Conservation (phyloP, 2,797 vertebrate genomes). For the Jordanella pulchra region DNA sequence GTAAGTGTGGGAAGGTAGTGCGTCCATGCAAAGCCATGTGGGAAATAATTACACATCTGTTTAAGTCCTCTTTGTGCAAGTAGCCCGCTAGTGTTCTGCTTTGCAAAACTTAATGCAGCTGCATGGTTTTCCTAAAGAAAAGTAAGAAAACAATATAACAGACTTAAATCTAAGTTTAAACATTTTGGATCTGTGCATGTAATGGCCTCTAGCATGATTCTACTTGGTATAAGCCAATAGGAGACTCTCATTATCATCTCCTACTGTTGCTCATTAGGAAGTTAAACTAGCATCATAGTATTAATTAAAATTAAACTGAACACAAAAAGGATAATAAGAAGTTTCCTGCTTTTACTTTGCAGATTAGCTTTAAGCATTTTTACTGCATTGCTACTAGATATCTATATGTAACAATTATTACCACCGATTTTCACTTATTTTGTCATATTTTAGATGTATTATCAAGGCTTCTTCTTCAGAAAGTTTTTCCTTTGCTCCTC, state of each 20-base stretch:
- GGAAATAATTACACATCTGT: conserved; percentile 13
- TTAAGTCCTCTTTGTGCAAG: not conserved
- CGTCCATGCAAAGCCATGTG: conserved; percentile 1
- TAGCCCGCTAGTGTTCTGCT: not conserved
- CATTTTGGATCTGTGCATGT: not conserved
- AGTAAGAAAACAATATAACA: not conserved
- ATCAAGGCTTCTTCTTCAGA: too few species aligned
- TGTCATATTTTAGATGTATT: too few species aligned
- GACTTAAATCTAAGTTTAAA: not conserved
- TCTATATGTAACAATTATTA: too few species aligned
- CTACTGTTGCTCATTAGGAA: too few species aligned
- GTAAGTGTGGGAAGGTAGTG: conserved; percentile 12
- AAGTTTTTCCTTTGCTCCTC: too few species aligned
- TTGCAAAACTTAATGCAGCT: not conserved
- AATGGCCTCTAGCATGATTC: not conserved
- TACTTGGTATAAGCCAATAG: not conserved
- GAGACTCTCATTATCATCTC: not conserved
- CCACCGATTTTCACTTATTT: too few species aligned
- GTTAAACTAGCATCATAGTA: not conserved
- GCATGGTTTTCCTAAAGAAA: not conserved
- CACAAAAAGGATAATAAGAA: too few species aligned
- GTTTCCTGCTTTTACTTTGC: too few species aligned
- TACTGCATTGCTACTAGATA: too few species aligned
- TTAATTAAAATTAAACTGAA: not conserved
- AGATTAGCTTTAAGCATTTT: too few species aligned